A percentile compares a stretch with the other conserved stretches of the same genome.
Conservation (phyloP, 2,113 vertebrate species). For the Otus sunia region DNA sequence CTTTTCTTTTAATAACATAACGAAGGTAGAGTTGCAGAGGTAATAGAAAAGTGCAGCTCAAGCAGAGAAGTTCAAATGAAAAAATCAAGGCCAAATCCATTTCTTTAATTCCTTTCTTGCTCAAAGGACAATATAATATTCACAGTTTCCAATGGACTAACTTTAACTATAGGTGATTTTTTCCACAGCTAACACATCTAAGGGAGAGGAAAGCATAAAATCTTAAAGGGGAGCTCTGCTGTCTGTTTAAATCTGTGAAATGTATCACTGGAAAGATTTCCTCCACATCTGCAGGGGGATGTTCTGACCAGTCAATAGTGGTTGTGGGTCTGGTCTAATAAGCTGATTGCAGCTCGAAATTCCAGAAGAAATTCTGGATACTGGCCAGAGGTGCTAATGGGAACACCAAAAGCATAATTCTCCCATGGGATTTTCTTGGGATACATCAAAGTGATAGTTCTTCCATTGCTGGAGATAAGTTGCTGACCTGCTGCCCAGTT, state of each 20-base stretch:
- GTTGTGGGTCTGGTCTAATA: background rate
- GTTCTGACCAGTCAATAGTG: background rate
- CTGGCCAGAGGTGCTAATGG: background rate
- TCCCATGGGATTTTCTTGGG: background rate
- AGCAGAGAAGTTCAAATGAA: constrained; percentile 71
- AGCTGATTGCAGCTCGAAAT: background rate
- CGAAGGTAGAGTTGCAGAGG: constrained; percentile 58
- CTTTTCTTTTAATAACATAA: constrained; percentile 66
- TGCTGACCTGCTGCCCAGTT: background rate
- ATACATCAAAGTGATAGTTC: background rate
- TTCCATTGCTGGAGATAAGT: background rate
- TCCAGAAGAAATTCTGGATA: background rate
- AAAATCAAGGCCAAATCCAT: constrained; percentile 62
- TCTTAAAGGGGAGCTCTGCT: background rate
- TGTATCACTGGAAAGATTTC: background rate
- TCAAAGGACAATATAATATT: constrained; percentile 53
- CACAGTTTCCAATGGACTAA: constrained; percentile 33
- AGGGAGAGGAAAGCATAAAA: constrained; percentile 16
- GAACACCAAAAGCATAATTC: background rate
- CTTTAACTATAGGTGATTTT: constrained; percentile 49
- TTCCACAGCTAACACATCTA: background rate
- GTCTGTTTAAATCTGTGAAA: background rate
- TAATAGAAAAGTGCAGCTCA: constrained; percentile 65
- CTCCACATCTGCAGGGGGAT: background rate
- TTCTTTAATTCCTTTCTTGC: constrained; percentile 54